Conservation (phyloP, 1,140 invertebrate species). For the Trichonephila clavipes region DNA sequence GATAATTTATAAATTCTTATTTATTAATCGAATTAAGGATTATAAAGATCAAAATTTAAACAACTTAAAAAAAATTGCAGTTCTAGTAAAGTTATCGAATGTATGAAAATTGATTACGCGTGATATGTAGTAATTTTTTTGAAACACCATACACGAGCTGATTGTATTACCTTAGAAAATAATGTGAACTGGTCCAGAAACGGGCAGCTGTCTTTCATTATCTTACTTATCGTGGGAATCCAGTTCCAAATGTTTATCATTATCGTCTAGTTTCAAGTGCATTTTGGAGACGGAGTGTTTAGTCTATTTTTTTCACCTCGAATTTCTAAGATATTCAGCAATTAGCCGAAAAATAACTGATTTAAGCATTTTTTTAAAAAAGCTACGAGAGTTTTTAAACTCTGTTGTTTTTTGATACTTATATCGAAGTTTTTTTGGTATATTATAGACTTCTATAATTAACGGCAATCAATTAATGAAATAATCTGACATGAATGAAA, state of each 20-base stretch:
- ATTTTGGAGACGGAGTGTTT: not conserved
- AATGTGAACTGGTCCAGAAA: not conserved
- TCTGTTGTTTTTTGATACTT: not conserved
- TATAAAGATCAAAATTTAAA: no score
- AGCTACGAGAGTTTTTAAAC: not conserved
- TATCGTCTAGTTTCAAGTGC: slow-evolving; percentile 2
- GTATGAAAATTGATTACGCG: not conserved
- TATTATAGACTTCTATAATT: no score
- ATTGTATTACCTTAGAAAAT: not conserved
- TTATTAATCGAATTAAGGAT: no score
- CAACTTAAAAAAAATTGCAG: not conserved
- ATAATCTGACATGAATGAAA: no score
- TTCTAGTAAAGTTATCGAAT: not conserved
- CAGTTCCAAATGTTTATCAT: not conserved
- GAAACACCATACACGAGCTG: not conserved
- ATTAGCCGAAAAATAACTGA: not conserved
- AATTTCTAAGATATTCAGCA: slow-evolving; percentile 2
- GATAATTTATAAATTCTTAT: no score
- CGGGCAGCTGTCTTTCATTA: slow-evolving; percentile 18
- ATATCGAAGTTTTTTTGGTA: not conserved
- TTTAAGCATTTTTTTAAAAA: not conserved
- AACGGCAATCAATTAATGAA: no score
- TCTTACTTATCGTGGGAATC: slow-evolving; percentile 4
- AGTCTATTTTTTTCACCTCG: not conserved
- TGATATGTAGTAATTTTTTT: not conserved